Conservation (phyloP, 2,113 vertebrate species). For the Budorcas taxicolor region DNA sequence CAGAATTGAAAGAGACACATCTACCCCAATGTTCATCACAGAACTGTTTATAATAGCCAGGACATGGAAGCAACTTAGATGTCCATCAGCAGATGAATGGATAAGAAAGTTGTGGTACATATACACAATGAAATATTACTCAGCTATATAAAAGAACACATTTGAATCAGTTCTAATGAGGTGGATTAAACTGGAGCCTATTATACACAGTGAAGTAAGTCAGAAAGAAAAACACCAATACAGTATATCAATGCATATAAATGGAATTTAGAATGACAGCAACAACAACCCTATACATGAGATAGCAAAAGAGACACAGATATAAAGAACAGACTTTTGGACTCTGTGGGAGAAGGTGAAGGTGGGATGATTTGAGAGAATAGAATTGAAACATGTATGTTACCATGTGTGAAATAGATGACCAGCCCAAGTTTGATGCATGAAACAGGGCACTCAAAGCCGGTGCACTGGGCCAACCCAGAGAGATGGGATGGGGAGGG, state of each 20-base stretch:
- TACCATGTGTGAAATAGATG: background rate
- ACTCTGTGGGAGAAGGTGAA: background rate
- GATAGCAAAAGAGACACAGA: background rate
- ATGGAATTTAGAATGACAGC: background rate
- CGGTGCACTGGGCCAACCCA: background rate
- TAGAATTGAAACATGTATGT: background rate
- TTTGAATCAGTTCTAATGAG: background rate
- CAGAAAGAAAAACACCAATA: background rate
- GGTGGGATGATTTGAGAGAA: background rate
- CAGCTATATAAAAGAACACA: background rate
- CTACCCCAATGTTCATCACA: background rate
- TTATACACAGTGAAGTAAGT: background rate
- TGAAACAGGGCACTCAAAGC: background rate
- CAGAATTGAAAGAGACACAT: background rate
- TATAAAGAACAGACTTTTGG: background rate
- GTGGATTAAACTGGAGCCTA: background rate
- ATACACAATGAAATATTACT: background rate
- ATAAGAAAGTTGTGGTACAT: background rate
- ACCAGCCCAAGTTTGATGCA: background rate
- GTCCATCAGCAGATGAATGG: rapidly evolving
- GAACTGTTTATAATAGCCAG: background rate
- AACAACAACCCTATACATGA: background rate
- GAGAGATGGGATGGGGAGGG: background rate
- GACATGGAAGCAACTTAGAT: background rate
- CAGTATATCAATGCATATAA: background rate